Evolutionary conservation across 2,888 invertebrate genomes (phyloP), one percentile per base, ranked within the genome.

Genomic region (Oxytorus armatus): DNA sequence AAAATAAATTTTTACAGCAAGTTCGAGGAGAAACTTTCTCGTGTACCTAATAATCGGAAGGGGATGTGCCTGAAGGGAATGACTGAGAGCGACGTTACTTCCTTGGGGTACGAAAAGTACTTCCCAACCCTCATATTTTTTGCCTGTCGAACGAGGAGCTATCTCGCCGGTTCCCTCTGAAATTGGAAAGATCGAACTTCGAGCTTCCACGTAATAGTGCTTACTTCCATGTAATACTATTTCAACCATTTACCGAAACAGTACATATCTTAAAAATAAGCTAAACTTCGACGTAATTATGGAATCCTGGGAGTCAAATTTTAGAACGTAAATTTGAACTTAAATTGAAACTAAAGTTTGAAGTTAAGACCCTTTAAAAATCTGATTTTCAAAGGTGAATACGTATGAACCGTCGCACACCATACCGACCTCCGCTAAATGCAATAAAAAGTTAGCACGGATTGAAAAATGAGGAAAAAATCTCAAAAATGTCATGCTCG

Each of bases 41-140:
- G 72, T 68, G 75, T 95, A 96, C 96, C 96, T 96, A 94, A 95
- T 96, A 70, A 92, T 91, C 81, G 96, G 96, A 89, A 95, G 94
- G 79, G 96, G 96, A 92, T 94, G 96, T 79, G 95, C 95, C 93
- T 96, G 96, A 88, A 95, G 95, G 85, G 95, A 94, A 92, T 96
- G 96, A 88, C 95, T 93, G 86, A 95, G 93, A 79, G 95, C 93
- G 85, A 92, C 90, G 84, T 91, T 90, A 84, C 90, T 89, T 84
- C 85, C 87, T 61, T 82, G 83, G 69, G 85, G 79, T 70, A 86
- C 92, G 86, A 92, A 90, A 85, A 94, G 92, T 87, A 94, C 92
- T 78, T 93, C 93, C 86, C 92, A 87, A 76, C 89, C 93, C 79
- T 92, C 92, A 85, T 92, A 91, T 86, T 92, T 93, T 88, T 93